Percentiles rank a stretch among this genome's conserved stretches.
These are phyloP conservation scores for Tragelaphus scriptus DNA, from an alignment of 2,113 vertebrate genomes.

Conservation along the genomic window DNA sequence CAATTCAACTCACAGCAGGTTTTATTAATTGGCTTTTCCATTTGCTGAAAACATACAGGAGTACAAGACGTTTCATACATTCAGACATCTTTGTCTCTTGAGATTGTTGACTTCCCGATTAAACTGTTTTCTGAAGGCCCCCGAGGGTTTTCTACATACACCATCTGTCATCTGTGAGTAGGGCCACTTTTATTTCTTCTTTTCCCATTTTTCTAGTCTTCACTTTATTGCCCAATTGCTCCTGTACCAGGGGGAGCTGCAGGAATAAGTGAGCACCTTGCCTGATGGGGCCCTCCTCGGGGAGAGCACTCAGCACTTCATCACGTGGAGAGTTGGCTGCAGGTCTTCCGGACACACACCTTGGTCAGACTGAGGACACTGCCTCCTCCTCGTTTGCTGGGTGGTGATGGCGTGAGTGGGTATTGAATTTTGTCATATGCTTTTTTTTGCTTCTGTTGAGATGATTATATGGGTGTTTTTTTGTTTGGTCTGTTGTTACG, in stretches of 20 bases:
- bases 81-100: not conserved
- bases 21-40: not conserved
- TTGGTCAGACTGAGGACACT: not conserved
- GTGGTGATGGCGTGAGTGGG: not conserved
- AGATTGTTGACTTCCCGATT: not conserved
- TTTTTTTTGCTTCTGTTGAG: not conserved
- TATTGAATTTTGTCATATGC: not conserved
- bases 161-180: not conserved
- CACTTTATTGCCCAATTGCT: not conserved
- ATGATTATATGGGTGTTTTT: not conserved
- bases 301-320: rapidly evolving
- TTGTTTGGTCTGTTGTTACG: not conserved
- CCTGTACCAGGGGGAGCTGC: not conserved
- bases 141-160: not conserved
- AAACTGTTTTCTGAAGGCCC: not conserved
- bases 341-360: not conserved
- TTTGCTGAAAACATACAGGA: not conserved
- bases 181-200: not conserved
- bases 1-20: not conserved
- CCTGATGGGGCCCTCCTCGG: not conserved
- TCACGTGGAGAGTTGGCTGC: rapidly evolving
- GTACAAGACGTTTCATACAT: not conserved
- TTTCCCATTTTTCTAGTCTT: not conserved
- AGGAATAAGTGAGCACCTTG: not conserved
- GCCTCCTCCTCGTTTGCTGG: not conserved